Percentiles rank a stretch among this genome's conserved stretches.
Evolutionary conservation across 1,140 invertebrate species (phyloP).

Genomic region (Drosophila busckii): DNA sequence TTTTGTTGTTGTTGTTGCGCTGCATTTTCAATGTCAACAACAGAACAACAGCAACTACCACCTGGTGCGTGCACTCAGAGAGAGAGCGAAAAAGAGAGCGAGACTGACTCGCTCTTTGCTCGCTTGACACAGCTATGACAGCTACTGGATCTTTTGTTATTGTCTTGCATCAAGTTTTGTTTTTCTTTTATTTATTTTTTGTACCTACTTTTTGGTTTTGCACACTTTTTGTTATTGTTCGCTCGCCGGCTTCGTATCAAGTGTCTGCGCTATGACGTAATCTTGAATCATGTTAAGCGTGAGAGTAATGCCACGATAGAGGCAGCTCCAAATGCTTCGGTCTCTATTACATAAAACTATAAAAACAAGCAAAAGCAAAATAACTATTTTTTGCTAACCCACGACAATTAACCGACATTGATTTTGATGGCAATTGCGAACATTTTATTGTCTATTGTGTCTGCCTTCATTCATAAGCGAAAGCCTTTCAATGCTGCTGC

Average conservation of each 20-base stretch:
- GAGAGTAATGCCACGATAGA: slow-evolving; percentile 9
- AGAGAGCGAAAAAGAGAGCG: too few species aligned
- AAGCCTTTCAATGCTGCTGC: slow-evolving; percentile 16
- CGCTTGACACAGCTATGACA: background rate
- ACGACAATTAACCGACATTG: slow-evolving; percentile 58
- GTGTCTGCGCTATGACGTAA: slow-evolving; percentile 62
- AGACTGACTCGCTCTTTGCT: too few species aligned
- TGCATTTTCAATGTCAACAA: slow-evolving; percentile 68
- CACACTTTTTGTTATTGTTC: slow-evolving; percentile 40
- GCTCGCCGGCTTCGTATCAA: slow-evolving; percentile 46
- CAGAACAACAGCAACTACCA: slow-evolving; percentile 38
- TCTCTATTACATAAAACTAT: slow-evolving; percentile 13
- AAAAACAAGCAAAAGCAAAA: slow-evolving; percentile 29
- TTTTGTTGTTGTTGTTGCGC: slow-evolving; percentile 35
- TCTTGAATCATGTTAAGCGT: slow-evolving; percentile 34
- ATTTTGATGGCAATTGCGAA: slow-evolving; percentile 51
- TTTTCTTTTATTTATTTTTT: slow-evolving; percentile 31
- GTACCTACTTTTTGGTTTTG: slow-evolving; percentile 24
- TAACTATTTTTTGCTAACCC: slow-evolving; percentile 45
- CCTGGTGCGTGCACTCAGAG: too few species aligned
- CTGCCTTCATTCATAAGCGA: slow-evolving; percentile 19
- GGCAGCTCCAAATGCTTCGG: slow-evolving; percentile 22
- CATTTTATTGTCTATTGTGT: slow-evolving; percentile 21
- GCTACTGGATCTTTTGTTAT: slow-evolving; percentile 2
- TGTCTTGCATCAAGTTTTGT: slow-evolving; percentile 19